A percentile compares a stretch with the other conserved stretches of the same genome.
phyloP scores from a whole-genome alignment of 2,797 vertebrate genomes.

The Threskiornis aethiopicus region DNA sequence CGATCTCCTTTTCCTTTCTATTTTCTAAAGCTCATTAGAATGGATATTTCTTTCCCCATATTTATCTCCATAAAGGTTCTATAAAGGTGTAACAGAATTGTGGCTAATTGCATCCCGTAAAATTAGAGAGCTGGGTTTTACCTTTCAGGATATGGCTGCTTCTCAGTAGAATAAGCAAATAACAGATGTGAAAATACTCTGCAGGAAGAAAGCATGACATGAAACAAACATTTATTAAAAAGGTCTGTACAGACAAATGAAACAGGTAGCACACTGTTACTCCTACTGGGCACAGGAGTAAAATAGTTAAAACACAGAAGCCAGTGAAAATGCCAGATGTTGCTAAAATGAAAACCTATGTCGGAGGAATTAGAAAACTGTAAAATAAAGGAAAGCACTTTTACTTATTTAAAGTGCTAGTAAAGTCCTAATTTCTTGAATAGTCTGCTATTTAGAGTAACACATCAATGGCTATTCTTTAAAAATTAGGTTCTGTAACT shows the following conservation, averaged over 20 bases:
- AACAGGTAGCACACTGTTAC: constrained; percentile 22
- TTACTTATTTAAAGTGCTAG: background rate
- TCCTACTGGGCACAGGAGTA: constrained; percentile 1
- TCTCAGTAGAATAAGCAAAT: background rate
- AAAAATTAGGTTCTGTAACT: background rate
- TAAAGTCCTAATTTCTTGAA: background rate
- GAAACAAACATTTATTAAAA: constrained; percentile 74
- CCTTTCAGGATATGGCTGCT: background rate
- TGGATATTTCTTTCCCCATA: background rate
- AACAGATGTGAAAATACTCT: background rate
- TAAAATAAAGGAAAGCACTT: constrained; percentile 25
- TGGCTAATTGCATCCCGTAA: background rate
- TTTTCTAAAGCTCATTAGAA: background rate
- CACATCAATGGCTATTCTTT: background rate
- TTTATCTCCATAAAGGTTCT: background rate
- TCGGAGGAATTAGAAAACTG: background rate
- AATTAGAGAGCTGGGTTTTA: background rate
- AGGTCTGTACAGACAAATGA: constrained; percentile 58
- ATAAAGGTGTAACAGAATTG: background rate
- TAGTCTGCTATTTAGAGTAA: background rate
- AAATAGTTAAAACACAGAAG: constrained; percentile 36
- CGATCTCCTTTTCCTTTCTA: background rate
- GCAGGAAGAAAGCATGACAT: background rate
- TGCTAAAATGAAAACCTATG: background rate
- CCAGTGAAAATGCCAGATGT: background rate